A percentile compares a stretch with the other conserved stretches of the same genome.
Conservation (phyloP, 2,113 vertebrate genomes). For the Ptyas mucosa region DNA sequence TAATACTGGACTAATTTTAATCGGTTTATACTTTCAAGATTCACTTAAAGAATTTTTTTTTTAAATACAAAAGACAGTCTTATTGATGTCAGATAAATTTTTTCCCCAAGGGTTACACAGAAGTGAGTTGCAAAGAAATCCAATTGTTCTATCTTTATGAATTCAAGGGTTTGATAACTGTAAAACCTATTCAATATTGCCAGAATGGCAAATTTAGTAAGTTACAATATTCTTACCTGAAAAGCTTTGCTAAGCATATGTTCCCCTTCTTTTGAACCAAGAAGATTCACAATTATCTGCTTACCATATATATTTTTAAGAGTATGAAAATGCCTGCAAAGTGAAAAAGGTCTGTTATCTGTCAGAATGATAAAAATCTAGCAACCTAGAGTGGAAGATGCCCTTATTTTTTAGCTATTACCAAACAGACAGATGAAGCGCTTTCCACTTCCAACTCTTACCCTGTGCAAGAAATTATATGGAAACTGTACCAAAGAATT, state of each 20-base stretch:
- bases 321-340: constrained; percentile 88
- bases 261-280: constrained; percentile 96
- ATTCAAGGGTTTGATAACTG: neutral
- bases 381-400: accelerated
- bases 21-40: neutral
- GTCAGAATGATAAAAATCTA: neutral
- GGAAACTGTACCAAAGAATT: neutral
- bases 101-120: neutral
- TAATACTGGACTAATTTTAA: neutral
- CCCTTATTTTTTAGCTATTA: neutral
- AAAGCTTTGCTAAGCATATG: constrained; percentile 99
- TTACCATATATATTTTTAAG: constrained; percentile 90
- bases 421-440: neutral
- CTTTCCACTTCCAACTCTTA: neutral
- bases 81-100: neutral
- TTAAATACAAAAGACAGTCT: neutral
- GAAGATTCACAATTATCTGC: constrained; percentile 94
- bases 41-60: neutral
- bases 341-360: constrained; percentile 27
- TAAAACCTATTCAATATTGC: neutral
- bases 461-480: neutral
- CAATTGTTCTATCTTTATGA: neutral
- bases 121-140: neutral
- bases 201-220: neutral
- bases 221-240: constrained; percentile 73